phyloP scores from a whole-genome alignment of 2,797 vertebrate genomes.

The Oreochromis grahami region DNA sequence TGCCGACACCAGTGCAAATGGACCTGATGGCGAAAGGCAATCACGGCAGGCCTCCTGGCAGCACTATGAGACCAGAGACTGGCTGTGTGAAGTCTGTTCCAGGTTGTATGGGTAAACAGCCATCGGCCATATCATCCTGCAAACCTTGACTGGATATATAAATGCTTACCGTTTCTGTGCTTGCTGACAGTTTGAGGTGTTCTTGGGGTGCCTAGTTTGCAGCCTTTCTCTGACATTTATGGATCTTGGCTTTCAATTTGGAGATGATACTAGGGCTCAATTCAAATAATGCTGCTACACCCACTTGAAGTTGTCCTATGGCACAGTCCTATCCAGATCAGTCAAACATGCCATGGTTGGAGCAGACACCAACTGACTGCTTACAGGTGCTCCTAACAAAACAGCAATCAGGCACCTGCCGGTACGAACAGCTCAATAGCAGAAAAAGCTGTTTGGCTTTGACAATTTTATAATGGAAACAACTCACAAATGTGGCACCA shows the following conservation, averaged over 20 bases:
- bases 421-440: neutral
- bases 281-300: neutral
- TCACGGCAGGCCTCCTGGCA: too few relatives aligned
- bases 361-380: neutral
- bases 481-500: neutral
- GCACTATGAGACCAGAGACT: neutral
- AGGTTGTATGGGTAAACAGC: neutral
- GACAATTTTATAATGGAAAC: neutral
- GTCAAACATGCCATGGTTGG: neutral
- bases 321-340: neutral
- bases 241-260: neutral
- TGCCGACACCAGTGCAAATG: too few relatives aligned
- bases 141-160: neutral
- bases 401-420: neutral
- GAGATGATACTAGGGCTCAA: neutral
- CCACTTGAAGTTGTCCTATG: neutral
- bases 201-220: neutral
- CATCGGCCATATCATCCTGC: neutral
- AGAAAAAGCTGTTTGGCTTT: neutral
- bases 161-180: neutral
- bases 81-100: neutral
- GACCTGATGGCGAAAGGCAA: too few relatives aligned
- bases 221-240: neutral
- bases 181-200: neutral
- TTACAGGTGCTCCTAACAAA: neutral